Percentiles rank a stretch among this genome's conserved stretches.
Conservation (phyloP, 2,888 invertebrate genomes). For the Xestia rhomboidea region DNA sequence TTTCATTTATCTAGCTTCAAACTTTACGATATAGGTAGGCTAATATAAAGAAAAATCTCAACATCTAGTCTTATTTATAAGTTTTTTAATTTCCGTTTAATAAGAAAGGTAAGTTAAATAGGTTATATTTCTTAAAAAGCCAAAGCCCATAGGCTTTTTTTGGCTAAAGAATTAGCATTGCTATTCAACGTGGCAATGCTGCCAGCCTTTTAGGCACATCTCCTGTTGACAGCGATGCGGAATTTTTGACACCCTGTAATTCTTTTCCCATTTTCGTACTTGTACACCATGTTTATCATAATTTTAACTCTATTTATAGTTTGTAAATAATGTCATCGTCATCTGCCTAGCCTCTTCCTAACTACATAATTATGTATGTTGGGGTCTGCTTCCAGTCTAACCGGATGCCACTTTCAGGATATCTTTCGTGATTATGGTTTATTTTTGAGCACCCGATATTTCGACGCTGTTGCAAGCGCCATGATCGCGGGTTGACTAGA, state of each 20-base stretch:
- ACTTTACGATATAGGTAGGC: background rate
- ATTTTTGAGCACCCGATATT: no score
- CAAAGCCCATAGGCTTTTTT: background rate
- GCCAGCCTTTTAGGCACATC: background rate
- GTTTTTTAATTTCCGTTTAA: background rate
- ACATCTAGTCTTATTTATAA: background rate
- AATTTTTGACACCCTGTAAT: background rate
- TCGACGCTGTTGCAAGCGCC: no score
- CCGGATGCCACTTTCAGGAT: no score
- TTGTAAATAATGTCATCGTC: background rate
- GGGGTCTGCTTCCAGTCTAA: background rate
- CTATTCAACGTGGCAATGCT: background rate
- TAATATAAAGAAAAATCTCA: background rate
- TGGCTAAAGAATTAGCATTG: background rate
- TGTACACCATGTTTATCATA: background rate
- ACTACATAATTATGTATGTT: background rate
- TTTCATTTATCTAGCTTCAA: conserved; percentile 13
- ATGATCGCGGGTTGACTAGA: no score
- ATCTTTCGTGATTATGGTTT: no score
- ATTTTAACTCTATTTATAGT: background rate
- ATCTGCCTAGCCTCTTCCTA: background rate
- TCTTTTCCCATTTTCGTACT: background rate
- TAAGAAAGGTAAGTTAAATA: no score
- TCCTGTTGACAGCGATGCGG: background rate
- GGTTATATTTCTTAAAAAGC: no score